Base-by-base conservation (phyloP, 2,888 invertebrate genomes). In the Loripinus fragilis region DNA sequence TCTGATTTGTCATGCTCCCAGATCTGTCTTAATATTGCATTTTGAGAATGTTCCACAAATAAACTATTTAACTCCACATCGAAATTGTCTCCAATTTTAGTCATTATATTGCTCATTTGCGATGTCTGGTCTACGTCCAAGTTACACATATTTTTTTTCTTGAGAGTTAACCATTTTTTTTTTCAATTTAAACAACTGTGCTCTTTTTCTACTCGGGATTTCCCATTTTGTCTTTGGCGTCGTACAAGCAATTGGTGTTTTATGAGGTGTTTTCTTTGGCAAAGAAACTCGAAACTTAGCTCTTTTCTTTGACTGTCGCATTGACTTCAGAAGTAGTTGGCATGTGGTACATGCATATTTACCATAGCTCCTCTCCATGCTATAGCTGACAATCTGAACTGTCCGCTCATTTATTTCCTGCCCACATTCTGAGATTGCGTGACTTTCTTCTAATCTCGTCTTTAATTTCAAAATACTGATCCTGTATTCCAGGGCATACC, bases 61-160 rank as follows among this genome's bases (percentile, higher is more conserved):
- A 50, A 20, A 50, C n/a, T 50, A 20, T 50, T 23, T 23, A 50
- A 50, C n/a, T 50, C 50, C n/a, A 5, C 50, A 50, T 23, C n/a
- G n/a, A 50, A 50, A 23, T 50, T 50, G 50, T 50, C 50, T 7
- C 50, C 50, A 23, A 50, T 50, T 50, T 50, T 50, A 23, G 15
- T 50, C 50, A 50, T 50, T n/a, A 50, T 50, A 23, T 50, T n/a
- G 23, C n/a, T 50, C 50, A 50, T 50, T 50, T 50, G 50, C n/a
- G 50, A 7, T 50, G 50, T n/a, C 50, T 50, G 50, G 50, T 50
- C 50, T 50, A 17, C 50, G n/a, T 50, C n/a, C n/a, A 50, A n/a
- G 5, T 7, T 50, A 50, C 50, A 50, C 20, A 50, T 50, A 50
- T 50, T 17, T 20, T 50, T 50, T 50, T 50, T n/a, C 50, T 17